phyloP scores from a whole-genome alignment of 1,140 invertebrate species.

The Coptotermes formosanus region DNA sequence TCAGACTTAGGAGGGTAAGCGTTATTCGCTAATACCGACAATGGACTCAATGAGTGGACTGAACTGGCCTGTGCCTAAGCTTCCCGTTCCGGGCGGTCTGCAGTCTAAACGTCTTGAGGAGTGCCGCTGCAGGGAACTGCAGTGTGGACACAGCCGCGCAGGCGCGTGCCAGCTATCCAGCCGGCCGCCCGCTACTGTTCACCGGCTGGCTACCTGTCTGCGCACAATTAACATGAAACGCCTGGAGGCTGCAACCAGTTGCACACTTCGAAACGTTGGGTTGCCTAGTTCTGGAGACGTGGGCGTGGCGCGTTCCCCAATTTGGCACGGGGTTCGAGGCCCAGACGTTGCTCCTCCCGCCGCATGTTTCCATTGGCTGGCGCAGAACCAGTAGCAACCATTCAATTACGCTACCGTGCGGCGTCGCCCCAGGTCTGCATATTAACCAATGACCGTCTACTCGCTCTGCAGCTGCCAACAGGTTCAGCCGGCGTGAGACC shows the following conservation, averaged over 20 bases:
- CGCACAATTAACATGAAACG: neutral
- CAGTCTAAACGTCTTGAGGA: too few species aligned
- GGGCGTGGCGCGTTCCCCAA: too few species aligned
- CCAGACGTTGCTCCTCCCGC: neutral
- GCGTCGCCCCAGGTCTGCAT: neutral
- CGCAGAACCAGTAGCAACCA: slow-evolving; percentile 12
- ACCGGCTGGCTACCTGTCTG: neutral
- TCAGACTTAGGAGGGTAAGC: too few species aligned
- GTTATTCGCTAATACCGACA: too few species aligned
- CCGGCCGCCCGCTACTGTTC: too few species aligned
- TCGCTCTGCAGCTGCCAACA: neutral
- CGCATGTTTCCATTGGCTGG: neutral
- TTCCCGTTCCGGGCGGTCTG: too few species aligned
- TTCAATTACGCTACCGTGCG: neutral
- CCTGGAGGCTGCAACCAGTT: neutral
- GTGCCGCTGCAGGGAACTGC: neutral
- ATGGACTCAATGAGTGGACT: too few species aligned
- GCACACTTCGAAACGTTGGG: neutral
- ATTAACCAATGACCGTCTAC: neutral
- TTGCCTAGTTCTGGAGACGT: too few species aligned
- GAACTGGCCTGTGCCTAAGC: too few species aligned
- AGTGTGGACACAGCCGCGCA: too few species aligned
- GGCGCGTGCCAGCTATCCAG: neutral
- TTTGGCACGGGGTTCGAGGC: too few species aligned
- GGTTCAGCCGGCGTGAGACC: too few species aligned